These are phyloP conservation scores for Rhipidura dahli DNA, from an alignment of 2,113 vertebrate genomes.

Conservation along the genomic window DNA sequence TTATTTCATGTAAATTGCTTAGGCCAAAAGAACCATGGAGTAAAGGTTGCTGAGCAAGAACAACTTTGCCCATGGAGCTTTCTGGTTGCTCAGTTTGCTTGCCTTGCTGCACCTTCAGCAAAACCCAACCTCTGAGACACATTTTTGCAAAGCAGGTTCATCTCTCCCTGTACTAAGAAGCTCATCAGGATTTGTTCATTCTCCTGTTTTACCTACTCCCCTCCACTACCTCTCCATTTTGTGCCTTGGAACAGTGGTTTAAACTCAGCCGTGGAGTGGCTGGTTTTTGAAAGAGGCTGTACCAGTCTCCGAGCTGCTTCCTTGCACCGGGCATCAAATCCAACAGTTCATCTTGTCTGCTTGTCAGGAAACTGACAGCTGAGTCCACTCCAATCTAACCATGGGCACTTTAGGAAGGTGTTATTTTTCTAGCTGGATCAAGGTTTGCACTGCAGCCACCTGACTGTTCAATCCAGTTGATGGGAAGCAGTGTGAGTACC, in stretches of 20 bases:
- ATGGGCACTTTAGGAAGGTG: background rate
- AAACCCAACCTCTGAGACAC: background rate
- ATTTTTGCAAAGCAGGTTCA: background rate
- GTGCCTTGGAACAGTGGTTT: background rate
- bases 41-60: background rate
- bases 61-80: background rate
- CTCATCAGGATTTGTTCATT: background rate
- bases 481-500: background rate
- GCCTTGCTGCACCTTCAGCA: background rate
- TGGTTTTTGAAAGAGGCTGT: background rate
- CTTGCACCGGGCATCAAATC: background rate
- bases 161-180: background rate
- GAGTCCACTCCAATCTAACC: background rate
- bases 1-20: background rate
- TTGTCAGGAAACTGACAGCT: background rate
- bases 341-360: background rate
- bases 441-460: background rate
- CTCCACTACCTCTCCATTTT: background rate
- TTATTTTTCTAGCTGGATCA: background rate
- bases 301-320: background rate
- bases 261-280: background rate
- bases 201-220: background rate
- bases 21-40: background rate
- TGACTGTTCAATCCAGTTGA: background rate
- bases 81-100: background rate